phyloP scores from a whole-genome alignment of 30 jellyfish, hydroid and myxozoan genomes.

The Hydra vulgaris region DNA sequence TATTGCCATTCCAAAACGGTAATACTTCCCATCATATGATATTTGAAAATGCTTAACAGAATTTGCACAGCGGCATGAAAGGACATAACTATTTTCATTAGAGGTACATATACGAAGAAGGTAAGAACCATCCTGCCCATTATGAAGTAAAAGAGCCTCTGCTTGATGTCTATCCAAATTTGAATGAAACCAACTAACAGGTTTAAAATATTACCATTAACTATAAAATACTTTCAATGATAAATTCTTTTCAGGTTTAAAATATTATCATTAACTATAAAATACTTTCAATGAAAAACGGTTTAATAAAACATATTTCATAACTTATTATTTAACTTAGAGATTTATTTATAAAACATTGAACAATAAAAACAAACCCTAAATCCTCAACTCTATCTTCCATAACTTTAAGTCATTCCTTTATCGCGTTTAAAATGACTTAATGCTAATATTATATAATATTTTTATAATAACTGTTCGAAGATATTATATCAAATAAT shows the following conservation, averaged over 20 bases:
- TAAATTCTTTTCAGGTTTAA: background rate
- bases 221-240: background rate
- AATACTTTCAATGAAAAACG: no score
- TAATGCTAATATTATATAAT: no score
- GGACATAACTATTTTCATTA: slow-evolving; percentile 70
- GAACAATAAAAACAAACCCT: background rate
- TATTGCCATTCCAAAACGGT: slow-evolving; percentile 91
- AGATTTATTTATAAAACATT: no score
- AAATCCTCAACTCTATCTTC: background rate
- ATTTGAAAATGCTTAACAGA: slow-evolving; percentile 88
- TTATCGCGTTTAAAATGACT: no score
- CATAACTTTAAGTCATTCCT: no score
- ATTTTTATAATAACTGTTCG: no score
- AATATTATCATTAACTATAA: no score
- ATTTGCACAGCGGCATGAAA: slow-evolving; percentile 81
- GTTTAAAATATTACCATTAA: no score
- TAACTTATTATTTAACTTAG: no score
- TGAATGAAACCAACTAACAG: slow-evolving; percentile 92
- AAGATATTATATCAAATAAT: no score
- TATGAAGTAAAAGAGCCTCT: slow-evolving; percentile 87
- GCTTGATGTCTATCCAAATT: slow-evolving; percentile 91
- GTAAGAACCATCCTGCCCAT: slow-evolving; percentile 93
- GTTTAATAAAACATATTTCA: no score
- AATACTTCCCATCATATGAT: slow-evolving; percentile 91
- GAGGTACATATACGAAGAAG: slow-evolving; percentile 72